These are phyloP conservation scores for Archivesica marissinica DNA, from an alignment of 1,140 invertebrate genomes.

Conservation along the genomic window DNA sequence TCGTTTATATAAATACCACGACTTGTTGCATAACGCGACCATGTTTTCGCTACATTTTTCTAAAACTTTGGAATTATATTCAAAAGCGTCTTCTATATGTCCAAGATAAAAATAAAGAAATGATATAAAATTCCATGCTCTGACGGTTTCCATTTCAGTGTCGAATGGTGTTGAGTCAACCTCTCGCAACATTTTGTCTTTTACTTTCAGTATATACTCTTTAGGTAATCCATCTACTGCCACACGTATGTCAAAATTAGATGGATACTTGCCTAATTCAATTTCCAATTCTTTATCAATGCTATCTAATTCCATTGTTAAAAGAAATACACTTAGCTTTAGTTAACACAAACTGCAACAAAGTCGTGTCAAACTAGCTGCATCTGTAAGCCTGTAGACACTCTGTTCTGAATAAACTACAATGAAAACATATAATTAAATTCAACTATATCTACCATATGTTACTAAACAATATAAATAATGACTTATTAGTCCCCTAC, in stretches of 20 bases:
- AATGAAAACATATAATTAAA: too few species aligned
- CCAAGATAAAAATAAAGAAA: slow-evolving; percentile 11
- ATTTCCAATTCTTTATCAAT: neutral
- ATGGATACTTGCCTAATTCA: neutral
- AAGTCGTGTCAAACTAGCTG: too few species aligned
- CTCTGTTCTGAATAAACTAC: too few species aligned
- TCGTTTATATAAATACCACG: neutral
- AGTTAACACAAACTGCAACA: too few species aligned
- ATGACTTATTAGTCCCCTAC: too few species aligned
- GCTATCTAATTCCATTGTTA: too few species aligned
- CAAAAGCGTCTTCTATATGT: neutral
- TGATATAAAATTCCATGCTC: slow-evolving; percentile 29
- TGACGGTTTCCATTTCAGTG: slow-evolving; percentile 5
- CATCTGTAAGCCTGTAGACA: too few species aligned
- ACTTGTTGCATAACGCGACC: neutral
- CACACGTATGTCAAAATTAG: neutral
- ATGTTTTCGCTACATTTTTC: neutral
- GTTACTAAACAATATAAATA: too few species aligned
- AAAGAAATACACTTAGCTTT: too few species aligned
- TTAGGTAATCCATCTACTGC: neutral
- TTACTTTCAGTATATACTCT: neutral
- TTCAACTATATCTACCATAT: too few species aligned
- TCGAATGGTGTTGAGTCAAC: neutral
- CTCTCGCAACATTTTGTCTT: neutral
- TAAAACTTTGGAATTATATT: neutral